Base-by-base conservation (phyloP, 1,140 invertebrate species). In the Diachasma alloeum region DNA sequence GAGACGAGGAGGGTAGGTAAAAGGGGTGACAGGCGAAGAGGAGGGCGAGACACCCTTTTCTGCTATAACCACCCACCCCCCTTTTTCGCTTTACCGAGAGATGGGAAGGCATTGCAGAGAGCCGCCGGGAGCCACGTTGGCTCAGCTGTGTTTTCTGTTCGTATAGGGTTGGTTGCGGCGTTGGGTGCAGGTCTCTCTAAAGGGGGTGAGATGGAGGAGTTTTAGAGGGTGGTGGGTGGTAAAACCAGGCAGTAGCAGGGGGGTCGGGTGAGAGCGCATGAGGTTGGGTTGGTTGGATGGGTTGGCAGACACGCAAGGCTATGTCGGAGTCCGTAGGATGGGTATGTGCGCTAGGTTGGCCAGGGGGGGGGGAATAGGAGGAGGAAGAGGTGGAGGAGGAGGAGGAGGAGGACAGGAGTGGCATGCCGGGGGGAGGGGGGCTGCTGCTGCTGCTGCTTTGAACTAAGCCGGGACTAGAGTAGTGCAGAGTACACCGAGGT, bases 391-490 rank as follows among this genome's bases (percentile, higher is more conserved):
- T 56, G 77, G 81, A 81, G 78, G 76, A 63, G 37, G 24, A 74
- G 72, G 72, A 73, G 73, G 53, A 46, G 39, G 71, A 53, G 67
- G 26, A 74, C 56, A 74, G 73, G 74, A 44, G 77, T 80, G 82
- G 77, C 75, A 63, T 36, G 24, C 0, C 37, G 71, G 53, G 67
- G 39, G 19, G 72, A 68, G 76, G 72, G 74, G 59, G 77, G 81
- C 81, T 77, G 76, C 81, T 85, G 84, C 84, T 79, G 81, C 81
- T 77, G 76, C 81, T 85, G 84, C 84, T 79, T 80, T 81, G 79
- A 80, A 82, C 81, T 80, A 80, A 82, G 79, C 81, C 63, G 76
- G 78, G 66, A 76, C 69, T 81, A 78, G 78, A 81, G 78, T 74
- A 67, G 72, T 68, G 53, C 66, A 75, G 63, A 63, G 59, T 63